Base-by-base conservation (phyloP, 1,140 invertebrate species). In the Nomia melanderi region DNA sequence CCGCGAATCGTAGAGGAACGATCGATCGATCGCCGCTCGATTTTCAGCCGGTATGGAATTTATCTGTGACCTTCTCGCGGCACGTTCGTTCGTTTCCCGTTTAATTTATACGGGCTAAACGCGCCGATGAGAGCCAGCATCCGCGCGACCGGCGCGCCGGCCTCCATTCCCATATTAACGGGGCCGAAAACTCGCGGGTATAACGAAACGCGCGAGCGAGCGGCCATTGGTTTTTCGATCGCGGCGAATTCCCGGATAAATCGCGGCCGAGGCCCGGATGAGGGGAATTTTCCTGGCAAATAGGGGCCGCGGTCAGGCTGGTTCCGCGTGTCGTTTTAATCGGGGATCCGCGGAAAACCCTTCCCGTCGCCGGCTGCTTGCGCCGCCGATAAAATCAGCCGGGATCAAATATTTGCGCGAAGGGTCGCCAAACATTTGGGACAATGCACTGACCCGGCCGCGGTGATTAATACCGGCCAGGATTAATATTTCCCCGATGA, bases 401-500 rank as follows among this genome's bases (percentile, higher is more conserved):
- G n/a, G 33, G 33, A 65, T 56, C 36, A 56, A 54, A 62, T n/a
- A 23, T 56, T 73, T 27, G 44, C 8, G 31, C 12, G 39, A 73
- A 64, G 33, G 63, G 36, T 33, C 11, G 1, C 11, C 59, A 39
- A 64, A 54, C 31, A 31, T 63, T 56, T 23, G 8, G 29, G 8
- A 74, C 59, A 64, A 63, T 64, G 17, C 31, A 12, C 39, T n/a
- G 60, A 23, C 47, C n/a, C 11, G 33, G 39, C 20, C 20, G 11
- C 39, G 39, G 29, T 72, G 69, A 72, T 72, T 62, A 62, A 72
- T 72, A 63, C 33, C 69, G 14, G 12, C 20, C n/a, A 41, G 12
- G 60, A 73, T 73, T 64, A 65, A 73, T 65, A 54, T 73, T n/a
- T 33, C 33, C 23, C 3, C 60, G 71, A 73, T 65, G 71, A 73